phyloP scores from a whole-genome alignment of 2,797 vertebrate genomes.

The Morelia viridis region DNA sequence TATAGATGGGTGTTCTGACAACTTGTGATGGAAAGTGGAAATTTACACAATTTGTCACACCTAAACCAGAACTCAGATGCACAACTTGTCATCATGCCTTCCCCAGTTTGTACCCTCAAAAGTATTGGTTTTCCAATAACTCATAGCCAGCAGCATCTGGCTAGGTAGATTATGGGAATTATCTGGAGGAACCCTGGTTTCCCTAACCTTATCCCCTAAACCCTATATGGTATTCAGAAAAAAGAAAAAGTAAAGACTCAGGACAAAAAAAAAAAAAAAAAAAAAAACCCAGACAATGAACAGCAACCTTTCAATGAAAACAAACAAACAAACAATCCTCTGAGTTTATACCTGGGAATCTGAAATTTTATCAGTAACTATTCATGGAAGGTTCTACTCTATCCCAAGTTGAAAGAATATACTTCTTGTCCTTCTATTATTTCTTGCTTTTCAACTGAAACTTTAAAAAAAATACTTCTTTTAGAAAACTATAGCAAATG shows the following conservation, averaged over 20 bases:
- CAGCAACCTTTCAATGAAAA: not conserved
- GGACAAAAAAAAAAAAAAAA: not conserved
- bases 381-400: not conserved
- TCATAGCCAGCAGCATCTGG: not conserved
- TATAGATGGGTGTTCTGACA: not conserved
- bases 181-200: not conserved
- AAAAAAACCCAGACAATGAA: not conserved
- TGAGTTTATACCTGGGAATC: not conserved
- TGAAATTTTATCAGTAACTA: slow-evolving; percentile 16
- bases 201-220: not conserved
- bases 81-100: not conserved
- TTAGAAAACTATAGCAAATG: not conserved
- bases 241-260: not conserved
- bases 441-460: not conserved
- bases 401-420: not conserved
- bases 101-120: not conserved
- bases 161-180: not conserved
- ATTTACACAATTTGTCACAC: not conserved
- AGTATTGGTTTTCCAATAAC: not conserved
- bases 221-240: not conserved
- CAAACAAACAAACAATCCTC: not conserved
- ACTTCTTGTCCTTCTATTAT: not conserved
- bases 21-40: not conserved
- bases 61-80: not conserved
- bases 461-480: not conserved